Evolutionary conservation across 2,113 vertebrate species (phyloP).

Genomic region (Benitochromis conjunctus): DNA sequence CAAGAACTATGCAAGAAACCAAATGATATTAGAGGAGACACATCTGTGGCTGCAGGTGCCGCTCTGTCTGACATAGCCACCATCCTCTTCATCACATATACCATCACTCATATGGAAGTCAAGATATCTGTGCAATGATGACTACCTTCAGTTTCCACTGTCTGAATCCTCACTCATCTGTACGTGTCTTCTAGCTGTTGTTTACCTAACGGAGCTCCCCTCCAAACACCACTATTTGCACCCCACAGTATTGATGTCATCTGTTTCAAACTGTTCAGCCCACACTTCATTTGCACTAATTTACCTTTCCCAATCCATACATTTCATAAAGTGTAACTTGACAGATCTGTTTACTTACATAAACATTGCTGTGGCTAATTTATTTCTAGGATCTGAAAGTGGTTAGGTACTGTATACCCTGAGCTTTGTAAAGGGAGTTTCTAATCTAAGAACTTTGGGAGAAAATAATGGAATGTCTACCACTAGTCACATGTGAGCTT

Average conservation of each 20-base stretch:
- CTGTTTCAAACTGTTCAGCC: background rate
- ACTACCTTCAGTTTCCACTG: background rate
- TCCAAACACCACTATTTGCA: background rate
- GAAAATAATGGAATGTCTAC: background rate
- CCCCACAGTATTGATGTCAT: background rate
- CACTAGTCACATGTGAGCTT: background rate
- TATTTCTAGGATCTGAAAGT: background rate
- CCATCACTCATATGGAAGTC: background rate
- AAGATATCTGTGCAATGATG: background rate
- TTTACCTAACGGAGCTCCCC: background rate
- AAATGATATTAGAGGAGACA: background rate
- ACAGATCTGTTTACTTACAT: background rate
- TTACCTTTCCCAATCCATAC: background rate
- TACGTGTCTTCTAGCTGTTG: background rate
- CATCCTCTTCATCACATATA: background rate
- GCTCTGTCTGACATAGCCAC: background rate
- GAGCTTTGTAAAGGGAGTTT: background rate
- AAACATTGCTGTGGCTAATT: background rate
- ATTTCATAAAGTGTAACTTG: background rate
- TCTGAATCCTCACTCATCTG: background rate
- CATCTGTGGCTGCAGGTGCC: background rate
- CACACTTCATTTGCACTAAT: background rate
- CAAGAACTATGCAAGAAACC: slow-evolving; percentile 30
- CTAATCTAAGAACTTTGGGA: background rate
- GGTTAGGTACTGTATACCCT: background rate